A percentile compares a stretch with the other conserved stretches of the same genome.
Evolutionary conservation across 2,113 vertebrate species (phyloP).

Genomic region (Microcebus tavaratra): DNA sequence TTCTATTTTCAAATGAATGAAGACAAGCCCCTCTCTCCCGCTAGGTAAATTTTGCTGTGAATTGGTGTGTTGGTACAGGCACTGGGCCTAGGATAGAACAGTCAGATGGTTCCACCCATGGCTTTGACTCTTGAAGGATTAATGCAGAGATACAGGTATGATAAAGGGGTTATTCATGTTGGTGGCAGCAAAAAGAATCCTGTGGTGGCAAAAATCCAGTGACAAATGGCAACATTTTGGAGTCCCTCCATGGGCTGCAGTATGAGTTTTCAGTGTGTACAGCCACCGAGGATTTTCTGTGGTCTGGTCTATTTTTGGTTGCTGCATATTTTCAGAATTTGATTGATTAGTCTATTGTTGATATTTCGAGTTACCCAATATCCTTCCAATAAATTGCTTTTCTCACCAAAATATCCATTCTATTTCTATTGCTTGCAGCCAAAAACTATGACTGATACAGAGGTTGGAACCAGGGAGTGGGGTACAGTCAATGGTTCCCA

Average conservation of each 20-base stretch:
- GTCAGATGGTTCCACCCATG: background rate
- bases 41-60: background rate
- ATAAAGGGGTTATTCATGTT: accelerated
- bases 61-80: background rate
- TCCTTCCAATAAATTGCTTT: background rate
- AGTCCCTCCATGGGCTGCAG: accelerated
- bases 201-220: background rate
- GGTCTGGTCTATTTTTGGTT: background rate
- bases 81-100: background rate
- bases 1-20: background rate
- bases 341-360: background rate
- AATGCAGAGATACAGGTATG: background rate
- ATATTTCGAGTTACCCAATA: background rate
- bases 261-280: accelerated
- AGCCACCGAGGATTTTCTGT: background rate
- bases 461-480: background rate
- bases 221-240: background rate
- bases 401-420: background rate
- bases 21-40: too few species aligned
- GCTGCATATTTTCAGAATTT: background rate
- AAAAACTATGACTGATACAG: background rate
- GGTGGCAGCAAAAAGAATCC: background rate
- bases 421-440: background rate
- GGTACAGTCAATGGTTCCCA: background rate
- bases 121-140: background rate